Evolutionary conservation across 2,113 vertebrate species (phyloP).

Genomic region (Prionailurus viverrinus): DNA sequence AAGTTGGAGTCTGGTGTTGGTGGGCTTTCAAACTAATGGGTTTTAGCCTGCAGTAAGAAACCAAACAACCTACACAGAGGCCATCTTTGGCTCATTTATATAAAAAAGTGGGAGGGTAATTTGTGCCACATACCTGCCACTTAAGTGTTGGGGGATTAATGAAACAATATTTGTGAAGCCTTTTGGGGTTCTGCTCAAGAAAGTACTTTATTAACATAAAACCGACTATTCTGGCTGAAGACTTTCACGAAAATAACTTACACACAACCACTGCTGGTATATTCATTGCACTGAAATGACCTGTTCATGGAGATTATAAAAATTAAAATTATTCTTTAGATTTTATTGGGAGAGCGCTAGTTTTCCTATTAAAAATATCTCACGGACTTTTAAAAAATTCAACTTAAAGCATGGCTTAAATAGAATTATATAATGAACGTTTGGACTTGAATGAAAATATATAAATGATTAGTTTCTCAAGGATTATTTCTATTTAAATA

Average conservation of each 20-base stretch:
- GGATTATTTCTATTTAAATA: not conserved
- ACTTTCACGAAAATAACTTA: not conserved
- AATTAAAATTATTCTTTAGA: not conserved
- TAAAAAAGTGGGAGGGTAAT: slow-evolving; percentile 13
- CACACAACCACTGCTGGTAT: not conserved
- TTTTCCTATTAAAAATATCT: slow-evolving; percentile 43
- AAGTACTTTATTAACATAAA: slow-evolving; percentile 20
- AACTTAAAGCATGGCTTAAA: not conserved
- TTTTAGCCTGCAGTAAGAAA: not conserved
- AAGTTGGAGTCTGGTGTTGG: not conserved
- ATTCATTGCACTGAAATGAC: not conserved
- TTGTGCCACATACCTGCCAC: not conserved
- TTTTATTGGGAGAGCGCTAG: not conserved
- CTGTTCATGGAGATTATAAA: slow-evolving; percentile 3
- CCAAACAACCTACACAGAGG: not conserved
- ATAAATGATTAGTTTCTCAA: not conserved
- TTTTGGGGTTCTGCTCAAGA: not conserved
- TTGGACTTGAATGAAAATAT: not conserved
- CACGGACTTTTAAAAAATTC: not conserved
- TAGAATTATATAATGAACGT: slow-evolving; percentile 6
- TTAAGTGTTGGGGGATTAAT: slow-evolving; percentile 3
- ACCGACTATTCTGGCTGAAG: not conserved
- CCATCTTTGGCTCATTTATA: not conserved
- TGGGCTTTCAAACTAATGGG: not conserved
- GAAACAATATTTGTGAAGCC: slow-evolving; percentile 54